Evolutionary conservation across 2,113 vertebrate genomes (phyloP).

Genomic region (Tor tambroides): DNA sequence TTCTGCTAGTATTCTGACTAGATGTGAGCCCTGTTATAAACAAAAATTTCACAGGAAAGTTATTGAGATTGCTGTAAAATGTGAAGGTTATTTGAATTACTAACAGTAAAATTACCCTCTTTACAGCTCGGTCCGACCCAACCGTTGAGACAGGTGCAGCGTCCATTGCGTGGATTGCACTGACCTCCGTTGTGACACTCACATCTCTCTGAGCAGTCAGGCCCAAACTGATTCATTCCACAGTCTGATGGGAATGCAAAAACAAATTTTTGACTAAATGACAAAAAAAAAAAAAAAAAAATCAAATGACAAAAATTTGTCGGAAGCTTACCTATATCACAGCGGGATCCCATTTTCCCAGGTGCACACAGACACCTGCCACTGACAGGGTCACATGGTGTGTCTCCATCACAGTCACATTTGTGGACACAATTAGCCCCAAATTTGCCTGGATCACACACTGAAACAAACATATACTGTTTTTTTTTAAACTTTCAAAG

Average conservation of each 20-base stretch:
- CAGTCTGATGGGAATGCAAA: slow-evolving; percentile 76
- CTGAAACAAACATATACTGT: slow-evolving; percentile 72
- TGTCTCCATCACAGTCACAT: slow-evolving; percentile 77
- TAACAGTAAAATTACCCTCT: slow-evolving; percentile 77
- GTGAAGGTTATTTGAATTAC: background rate
- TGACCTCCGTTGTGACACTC: slow-evolving; percentile 77
- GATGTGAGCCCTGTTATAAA: slow-evolving; percentile 39
- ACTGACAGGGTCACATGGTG: slow-evolving; percentile 75
- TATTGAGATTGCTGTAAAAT: background rate
- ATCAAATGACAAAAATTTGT: background rate
- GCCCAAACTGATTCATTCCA: slow-evolving; percentile 76
- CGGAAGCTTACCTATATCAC: slow-evolving; percentile 78
- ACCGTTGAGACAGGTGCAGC: slow-evolving; percentile 80
- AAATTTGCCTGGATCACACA: slow-evolving; percentile 77
- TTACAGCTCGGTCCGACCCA: slow-evolving; percentile 81
- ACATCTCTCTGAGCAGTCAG: slow-evolving; percentile 82
- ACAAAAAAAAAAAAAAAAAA: background rate
- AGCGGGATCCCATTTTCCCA: slow-evolving; percentile 82
- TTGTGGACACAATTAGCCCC: slow-evolving; percentile 76
- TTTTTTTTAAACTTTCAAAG: too few species aligned
- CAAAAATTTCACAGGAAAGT: background rate
- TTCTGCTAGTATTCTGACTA: slow-evolving; percentile 38
- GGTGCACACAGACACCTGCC: slow-evolving; percentile 87
- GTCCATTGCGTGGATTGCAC: slow-evolving; percentile 82
- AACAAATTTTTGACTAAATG: background rate